These are phyloP conservation scores for Heteromyza rotundicornis DNA, from an alignment of 2,888 invertebrate genomes.

Conservation along the genomic window DNA sequence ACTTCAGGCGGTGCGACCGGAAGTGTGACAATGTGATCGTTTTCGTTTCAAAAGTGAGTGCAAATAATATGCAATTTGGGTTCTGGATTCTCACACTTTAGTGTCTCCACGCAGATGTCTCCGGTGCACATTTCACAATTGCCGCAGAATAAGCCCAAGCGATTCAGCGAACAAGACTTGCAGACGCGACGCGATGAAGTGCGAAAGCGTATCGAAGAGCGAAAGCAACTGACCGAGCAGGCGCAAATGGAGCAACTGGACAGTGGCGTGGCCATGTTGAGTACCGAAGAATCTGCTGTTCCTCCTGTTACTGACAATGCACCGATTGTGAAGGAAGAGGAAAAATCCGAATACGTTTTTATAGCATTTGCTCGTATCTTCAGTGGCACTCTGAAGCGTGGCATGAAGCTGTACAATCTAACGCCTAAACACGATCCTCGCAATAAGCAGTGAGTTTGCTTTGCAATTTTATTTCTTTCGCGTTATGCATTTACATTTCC, in stretches of 20 bases:
- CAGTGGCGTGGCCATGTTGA: constrained; percentile 44
- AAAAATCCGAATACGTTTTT: constrained; percentile 68
- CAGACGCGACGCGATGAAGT: constrained; percentile 72
- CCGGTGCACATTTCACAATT: constrained; percentile 76
- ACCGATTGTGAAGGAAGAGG: constrained; percentile 33
- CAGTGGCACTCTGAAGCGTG: constrained; percentile 81
- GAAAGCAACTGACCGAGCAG: constrained; percentile 45
- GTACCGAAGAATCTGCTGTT: constrained; percentile 23
- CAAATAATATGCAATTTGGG: background rate
- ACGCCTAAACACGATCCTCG: constrained; percentile 88
- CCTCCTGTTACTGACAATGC: background rate
- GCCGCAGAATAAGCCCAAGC: constrained; percentile 80
- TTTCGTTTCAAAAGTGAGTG: constrained; percentile 60
- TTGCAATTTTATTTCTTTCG: background rate
- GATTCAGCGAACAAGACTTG: constrained; percentile 78
- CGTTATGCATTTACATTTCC: background rate
- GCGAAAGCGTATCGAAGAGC: constrained; percentile 70
- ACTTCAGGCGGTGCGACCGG: constrained; percentile 73
- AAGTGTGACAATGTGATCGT: constrained; percentile 69
- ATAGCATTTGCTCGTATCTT: constrained; percentile 93
- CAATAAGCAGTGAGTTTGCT: constrained; percentile 55
- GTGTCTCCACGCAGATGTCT: constrained; percentile 76
- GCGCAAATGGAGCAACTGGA: constrained; percentile 37
- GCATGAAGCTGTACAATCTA: constrained; percentile 81
- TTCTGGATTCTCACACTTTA: background rate